Percentiles rank a stretch among this genome's conserved stretches.
phyloP scores from a whole-genome alignment of 1,140 invertebrate species.

The Popillia japonica region DNA sequence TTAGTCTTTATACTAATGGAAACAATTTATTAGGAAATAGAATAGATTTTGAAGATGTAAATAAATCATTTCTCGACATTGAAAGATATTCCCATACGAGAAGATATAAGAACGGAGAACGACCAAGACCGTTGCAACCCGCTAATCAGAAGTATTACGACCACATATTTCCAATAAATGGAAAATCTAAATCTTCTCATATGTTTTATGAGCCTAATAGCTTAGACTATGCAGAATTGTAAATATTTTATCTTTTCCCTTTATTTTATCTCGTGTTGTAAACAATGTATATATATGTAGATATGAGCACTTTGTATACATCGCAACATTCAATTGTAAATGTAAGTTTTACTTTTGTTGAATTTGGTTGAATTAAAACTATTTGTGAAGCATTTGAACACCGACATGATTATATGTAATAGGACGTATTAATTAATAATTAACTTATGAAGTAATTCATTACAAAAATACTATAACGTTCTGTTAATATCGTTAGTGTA shows the following conservation, averaged over 20 bases:
- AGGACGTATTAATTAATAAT: too few relatives aligned
- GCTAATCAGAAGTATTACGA: slow-evolving; percentile 59
- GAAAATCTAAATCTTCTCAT: slow-evolving; percentile 43
- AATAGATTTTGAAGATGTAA: background rate
- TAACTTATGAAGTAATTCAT: too few relatives aligned
- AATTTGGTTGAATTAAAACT: too few relatives aligned
- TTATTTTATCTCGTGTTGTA: background rate
- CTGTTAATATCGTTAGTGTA: too few relatives aligned
- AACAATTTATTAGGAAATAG: slow-evolving; percentile 41
- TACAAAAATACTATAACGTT: too few relatives aligned
- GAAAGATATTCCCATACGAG: slow-evolving; percentile 6
- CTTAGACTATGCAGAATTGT: slow-evolving; percentile 58
- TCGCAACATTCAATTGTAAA: too few relatives aligned
- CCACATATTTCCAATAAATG: slow-evolving; percentile 56
- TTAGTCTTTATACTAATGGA: slow-evolving; percentile 51
- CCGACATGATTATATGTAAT: too few relatives aligned
- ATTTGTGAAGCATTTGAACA: too few relatives aligned
- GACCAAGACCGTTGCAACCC: slow-evolving; percentile 56
- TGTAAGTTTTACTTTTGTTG: too few relatives aligned
- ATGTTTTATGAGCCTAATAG: slow-evolving; percentile 56
- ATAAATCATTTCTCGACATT: slow-evolving; percentile 39
- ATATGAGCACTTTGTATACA: too few relatives aligned
- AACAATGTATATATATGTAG: background rate
- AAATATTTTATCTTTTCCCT: slow-evolving; percentile 48
- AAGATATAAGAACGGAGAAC: slow-evolving; percentile 47